phyloP scores from a whole-genome alignment of 2,797 vertebrate genomes.

The Sarcophilus harrisii region DNA sequence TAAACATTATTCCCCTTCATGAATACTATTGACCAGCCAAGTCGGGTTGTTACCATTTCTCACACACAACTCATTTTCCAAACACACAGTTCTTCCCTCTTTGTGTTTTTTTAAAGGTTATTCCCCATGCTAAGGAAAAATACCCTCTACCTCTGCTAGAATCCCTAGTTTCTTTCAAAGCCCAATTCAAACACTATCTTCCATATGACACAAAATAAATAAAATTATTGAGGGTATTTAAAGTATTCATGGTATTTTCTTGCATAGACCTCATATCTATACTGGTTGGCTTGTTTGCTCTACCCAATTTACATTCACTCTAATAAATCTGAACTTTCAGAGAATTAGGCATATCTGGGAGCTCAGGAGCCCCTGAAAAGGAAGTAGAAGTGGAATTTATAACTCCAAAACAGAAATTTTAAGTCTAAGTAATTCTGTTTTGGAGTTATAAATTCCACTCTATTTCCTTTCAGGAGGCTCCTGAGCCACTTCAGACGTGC shows the following conservation, averaged over 20 bases:
- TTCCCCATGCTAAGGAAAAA: neutral
- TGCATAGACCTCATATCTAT: neutral
- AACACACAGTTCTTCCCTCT: neutral
- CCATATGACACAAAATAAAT: neutral
- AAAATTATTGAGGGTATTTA: neutral
- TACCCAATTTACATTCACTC: neutral
- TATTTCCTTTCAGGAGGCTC: neutral
- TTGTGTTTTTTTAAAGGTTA: neutral
- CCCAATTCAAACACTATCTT: neutral
- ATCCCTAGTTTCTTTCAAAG: neutral
- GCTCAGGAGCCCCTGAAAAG: too few relatives aligned
- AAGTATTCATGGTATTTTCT: neutral
- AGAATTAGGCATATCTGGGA: neutral
- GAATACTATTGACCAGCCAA: neutral
- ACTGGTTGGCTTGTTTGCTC: neutral
- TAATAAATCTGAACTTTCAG: neutral
- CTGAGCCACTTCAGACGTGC: neutral
- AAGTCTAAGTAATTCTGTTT: neutral
- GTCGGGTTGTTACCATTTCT: neutral
- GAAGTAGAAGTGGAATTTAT: too few relatives aligned
- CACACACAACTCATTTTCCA: neutral
- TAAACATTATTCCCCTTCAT: neutral
- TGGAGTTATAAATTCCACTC: neutral
- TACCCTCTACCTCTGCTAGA: neutral
- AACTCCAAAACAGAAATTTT: too few relatives aligned